A percentile compares a stretch with the other conserved stretches of the same genome.
Evolutionary conservation across 2,797 vertebrate species (phyloP).

Genomic region (Phoebastria nigripes): DNA sequence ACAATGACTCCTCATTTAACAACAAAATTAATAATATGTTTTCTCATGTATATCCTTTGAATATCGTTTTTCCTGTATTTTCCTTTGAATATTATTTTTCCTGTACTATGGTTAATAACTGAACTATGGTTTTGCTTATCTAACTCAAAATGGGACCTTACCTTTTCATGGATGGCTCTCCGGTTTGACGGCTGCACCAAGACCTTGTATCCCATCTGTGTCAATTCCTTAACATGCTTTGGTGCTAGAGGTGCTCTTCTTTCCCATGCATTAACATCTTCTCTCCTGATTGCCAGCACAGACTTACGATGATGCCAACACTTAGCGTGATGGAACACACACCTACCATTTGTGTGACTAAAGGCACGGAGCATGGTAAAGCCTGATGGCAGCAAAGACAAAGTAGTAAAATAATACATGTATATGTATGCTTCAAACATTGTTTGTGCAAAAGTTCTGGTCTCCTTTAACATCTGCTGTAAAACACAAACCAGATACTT

Average conservation of each 20-base stretch:
- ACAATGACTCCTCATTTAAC: neutral
- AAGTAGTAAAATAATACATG: neutral
- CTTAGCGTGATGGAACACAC: slow-evolving; percentile 57
- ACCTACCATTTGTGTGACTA: slow-evolving; percentile 58
- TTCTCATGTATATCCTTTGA: neutral
- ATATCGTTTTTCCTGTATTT: neutral
- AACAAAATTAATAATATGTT: neutral
- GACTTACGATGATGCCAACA: slow-evolving; percentile 74
- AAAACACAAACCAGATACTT: slow-evolving; percentile 41
- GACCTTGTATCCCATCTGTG: slow-evolving; percentile 90
- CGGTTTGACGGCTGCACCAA: slow-evolving; percentile 94
- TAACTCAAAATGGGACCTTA: slow-evolving; percentile 31
- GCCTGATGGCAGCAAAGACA: slow-evolving; percentile 63
- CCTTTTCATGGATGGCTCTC: slow-evolving; percentile 93
- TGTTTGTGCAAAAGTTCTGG: slow-evolving; percentile 23
- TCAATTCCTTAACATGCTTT: slow-evolving; percentile 87
- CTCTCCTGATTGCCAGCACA: slow-evolving; percentile 89
- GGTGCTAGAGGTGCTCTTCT: slow-evolving; percentile 93
- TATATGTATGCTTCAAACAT: neutral
- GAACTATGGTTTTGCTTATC: neutral
- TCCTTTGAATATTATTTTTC: neutral
- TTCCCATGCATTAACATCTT: slow-evolving; percentile 95
- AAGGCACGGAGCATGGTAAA: slow-evolving; percentile 82
- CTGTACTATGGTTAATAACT: neutral
- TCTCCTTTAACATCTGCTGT: slow-evolving; percentile 71